These are phyloP conservation scores for Hyalella azteca DNA, from an alignment of 2,888 invertebrate genomes.

Conservation along the genomic window DNA sequence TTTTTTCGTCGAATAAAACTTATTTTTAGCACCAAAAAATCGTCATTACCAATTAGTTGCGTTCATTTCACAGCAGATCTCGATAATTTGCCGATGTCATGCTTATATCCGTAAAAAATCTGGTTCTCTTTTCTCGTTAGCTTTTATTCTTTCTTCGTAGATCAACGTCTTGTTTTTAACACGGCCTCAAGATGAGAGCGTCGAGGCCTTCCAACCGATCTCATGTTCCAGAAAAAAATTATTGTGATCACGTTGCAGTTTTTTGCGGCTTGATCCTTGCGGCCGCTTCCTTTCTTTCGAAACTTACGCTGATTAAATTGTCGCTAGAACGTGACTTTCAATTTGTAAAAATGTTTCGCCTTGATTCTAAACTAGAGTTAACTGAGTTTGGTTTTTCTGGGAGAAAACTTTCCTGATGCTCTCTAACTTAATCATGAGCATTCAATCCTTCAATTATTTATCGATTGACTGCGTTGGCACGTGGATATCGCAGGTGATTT, in stretches of 20 bases:
- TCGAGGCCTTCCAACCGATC: background rate
- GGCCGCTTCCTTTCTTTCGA: background rate
- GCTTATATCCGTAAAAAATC: background rate
- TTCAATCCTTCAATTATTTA: too few species aligned
- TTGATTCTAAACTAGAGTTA: too few species aligned
- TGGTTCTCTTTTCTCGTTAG: background rate
- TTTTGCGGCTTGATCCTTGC: slow-evolving; percentile 7
- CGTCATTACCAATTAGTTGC: too few species aligned
- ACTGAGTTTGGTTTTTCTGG: too few species aligned
- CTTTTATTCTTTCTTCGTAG: background rate
- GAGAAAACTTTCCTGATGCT: too few species aligned
- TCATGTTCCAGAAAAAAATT: background rate
- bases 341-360: background rate
- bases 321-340: slow-evolving; percentile 9
- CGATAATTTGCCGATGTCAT: background rate
- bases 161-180: background rate
- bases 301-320: slow-evolving; percentile 13
- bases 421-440: too few species aligned
- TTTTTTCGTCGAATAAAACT: too few species aligned
- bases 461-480: too few species aligned
- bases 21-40: too few species aligned
- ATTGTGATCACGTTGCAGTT: background rate
- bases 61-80: background rate
- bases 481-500: too few species aligned
- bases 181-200: background rate